Base-by-base conservation (phyloP, 1,140 invertebrate species). In the Thaumetopoea pityocampa region DNA sequence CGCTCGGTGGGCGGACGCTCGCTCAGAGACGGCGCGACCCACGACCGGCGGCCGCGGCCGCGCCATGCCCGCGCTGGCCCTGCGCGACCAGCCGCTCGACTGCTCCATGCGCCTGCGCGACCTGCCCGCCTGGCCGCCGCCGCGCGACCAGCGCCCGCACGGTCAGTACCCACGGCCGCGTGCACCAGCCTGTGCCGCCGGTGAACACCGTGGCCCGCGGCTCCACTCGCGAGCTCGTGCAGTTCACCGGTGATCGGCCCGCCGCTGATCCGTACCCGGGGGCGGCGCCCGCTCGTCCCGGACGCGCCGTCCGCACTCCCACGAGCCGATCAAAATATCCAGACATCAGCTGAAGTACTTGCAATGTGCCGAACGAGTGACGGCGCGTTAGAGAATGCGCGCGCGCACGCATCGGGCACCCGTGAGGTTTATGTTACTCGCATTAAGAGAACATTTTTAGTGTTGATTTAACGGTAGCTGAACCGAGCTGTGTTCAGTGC, bases 51-150 rank as follows among this genome's bases (percentile, higher is more conserved):
- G 69, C 72, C 67, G 65, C 68, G 67, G 76, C 67, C 73, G 73
- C 73, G 77, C 67, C 69, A 81, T 81, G 77, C 73, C 77, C 71
- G 77, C 76, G 77, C 73, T 81, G 73, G 77, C 77, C 42, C 59
- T 78, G 63, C 76, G 76, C 72, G 77, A 81, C 64, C 77, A 78
- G 74, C 78, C 78, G 54, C 78, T 79, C 61, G 78, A 82, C 74
- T 79, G 74, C 74, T 79, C 74, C 68, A 72, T 78, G 78, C 72
- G 74, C 64, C 72, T 79, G 65, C 78, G 77, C 56, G 71, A 71
- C 47, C 58, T 72, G 51, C 69, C 67, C 44, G 69, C 70, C 59
- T 81, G 78, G 78, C 74, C 76, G 47, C 67, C 72, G 61, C 59
- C 43, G 26, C 38, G 24, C 46, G 42, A 44, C 54, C 43, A 48